A percentile compares a stretch with the other conserved stretches of the same genome.
phyloP scores from a whole-genome alignment of 2,113 vertebrate genomes.

The Gopherus flavomarginatus region DNA sequence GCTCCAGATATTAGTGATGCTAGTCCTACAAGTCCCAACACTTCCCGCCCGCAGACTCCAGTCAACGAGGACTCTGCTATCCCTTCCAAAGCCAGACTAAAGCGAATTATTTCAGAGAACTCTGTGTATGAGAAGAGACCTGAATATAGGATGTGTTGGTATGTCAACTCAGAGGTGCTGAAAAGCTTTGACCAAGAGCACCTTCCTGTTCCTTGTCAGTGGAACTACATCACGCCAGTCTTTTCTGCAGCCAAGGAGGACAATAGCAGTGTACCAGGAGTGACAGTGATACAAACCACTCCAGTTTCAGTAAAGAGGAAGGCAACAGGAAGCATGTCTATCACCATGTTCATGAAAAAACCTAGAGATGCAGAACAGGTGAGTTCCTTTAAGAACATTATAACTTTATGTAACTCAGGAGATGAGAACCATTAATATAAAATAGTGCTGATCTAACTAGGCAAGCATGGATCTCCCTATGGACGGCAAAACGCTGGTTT shows the following conservation, averaged over 20 bases:
- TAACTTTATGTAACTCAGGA: not conserved
- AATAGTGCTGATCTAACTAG: not conserved
- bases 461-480: not conserved
- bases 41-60: constrained; percentile 48
- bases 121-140: constrained; percentile 94
- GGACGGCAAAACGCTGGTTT: not conserved
- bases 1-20: not conserved
- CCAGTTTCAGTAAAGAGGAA: constrained; percentile 85
- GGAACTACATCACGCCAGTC: constrained; percentile 89
- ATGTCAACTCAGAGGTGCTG: constrained; percentile 89
- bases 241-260: constrained; percentile 85
- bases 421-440: too few relatives aligned
- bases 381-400: accelerated
- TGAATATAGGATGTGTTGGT: constrained; percentile 91
- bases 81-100: constrained; percentile 90
- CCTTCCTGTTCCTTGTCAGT: constrained; percentile 92
- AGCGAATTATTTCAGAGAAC: constrained; percentile 89
- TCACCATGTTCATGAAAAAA: constrained; percentile 95
- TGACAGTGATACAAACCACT: constrained; percentile 52
- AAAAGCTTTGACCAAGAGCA: constrained; percentile 82
- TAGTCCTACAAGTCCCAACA: constrained; percentile 40
- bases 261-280: not conserved
- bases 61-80: constrained; percentile 70
- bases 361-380: constrained; percentile 83
- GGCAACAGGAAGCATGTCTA: constrained; percentile 88